These are phyloP conservation scores for Dryobates pubescens DNA, from an alignment of 2,797 vertebrate species.

Conservation along the genomic window DNA sequence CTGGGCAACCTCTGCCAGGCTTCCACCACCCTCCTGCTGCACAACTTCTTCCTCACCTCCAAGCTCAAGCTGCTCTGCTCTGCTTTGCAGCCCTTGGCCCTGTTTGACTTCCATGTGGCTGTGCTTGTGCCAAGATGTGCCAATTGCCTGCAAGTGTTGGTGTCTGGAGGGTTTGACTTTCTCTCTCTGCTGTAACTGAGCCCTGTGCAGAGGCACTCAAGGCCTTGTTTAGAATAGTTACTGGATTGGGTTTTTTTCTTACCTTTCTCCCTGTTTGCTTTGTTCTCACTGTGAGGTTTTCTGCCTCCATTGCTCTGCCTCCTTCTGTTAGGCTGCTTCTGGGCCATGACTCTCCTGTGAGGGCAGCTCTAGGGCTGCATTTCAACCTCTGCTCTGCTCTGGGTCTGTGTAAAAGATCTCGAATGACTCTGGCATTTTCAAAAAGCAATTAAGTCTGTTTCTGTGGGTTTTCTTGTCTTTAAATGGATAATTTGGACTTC, in stretches of 20 bases:
- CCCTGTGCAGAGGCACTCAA: neutral
- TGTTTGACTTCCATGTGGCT: neutral
- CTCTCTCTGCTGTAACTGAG: neutral
- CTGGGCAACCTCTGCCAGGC: too few relatives aligned
- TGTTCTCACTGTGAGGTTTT: neutral
- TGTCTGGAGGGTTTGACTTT: neutral
- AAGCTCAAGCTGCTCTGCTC: too few relatives aligned
- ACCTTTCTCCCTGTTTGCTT: neutral
- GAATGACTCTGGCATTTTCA: neutral
- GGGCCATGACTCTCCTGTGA: neutral
- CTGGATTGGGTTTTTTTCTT: neutral
- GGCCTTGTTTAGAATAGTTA: neutral
- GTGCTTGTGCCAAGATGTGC: neutral
- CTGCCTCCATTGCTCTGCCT: constrained; percentile 19
- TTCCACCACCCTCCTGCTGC: too few relatives aligned
- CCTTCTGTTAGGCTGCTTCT: neutral
- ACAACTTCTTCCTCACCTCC: too few relatives aligned
- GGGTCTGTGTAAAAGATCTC: neutral
- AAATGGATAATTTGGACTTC: neutral
- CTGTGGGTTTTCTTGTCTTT: neutral
- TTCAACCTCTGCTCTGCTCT: neutral
- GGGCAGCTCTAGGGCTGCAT: neutral
- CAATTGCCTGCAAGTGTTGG: constrained; percentile 6
- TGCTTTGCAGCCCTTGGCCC: neutral
- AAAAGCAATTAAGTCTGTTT: neutral